A percentile compares a stretch with the other conserved stretches of the same genome.
These are phyloP conservation scores for Nephrotoma flavescens DNA, from an alignment of 2,888 invertebrate species.

Conservation along the genomic window DNA sequence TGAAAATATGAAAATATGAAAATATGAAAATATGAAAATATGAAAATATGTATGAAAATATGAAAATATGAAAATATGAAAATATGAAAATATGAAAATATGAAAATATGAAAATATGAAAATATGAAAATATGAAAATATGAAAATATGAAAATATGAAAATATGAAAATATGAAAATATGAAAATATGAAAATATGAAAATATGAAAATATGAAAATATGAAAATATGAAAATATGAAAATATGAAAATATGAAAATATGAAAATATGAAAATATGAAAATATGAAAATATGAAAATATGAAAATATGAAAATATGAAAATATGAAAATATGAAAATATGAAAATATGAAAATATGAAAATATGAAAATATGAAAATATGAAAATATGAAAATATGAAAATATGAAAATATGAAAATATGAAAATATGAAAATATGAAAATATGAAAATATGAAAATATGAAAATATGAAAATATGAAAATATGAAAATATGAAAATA, in stretches of 20 bases:
- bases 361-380: neutral
- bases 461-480: too few relatives aligned
- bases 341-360: neutral
- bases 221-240: neutral
- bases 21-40: neutral
- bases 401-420: neutral
- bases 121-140: neutral
- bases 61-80: neutral
- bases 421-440: too few relatives aligned
- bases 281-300: neutral
- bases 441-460: too few relatives aligned
- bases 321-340: neutral
- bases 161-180: neutral
- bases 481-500: too few relatives aligned
- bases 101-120: neutral
- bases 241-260: neutral
- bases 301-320: neutral
- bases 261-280: neutral
- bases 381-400: neutral
- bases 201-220: neutral
- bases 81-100: neutral
- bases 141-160: neutral
- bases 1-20: neutral
- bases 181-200: neutral
- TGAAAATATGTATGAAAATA: too few relatives aligned